Conservation (phyloP, 2,113 vertebrate species). For the Microcebus lehilahytsara region DNA sequence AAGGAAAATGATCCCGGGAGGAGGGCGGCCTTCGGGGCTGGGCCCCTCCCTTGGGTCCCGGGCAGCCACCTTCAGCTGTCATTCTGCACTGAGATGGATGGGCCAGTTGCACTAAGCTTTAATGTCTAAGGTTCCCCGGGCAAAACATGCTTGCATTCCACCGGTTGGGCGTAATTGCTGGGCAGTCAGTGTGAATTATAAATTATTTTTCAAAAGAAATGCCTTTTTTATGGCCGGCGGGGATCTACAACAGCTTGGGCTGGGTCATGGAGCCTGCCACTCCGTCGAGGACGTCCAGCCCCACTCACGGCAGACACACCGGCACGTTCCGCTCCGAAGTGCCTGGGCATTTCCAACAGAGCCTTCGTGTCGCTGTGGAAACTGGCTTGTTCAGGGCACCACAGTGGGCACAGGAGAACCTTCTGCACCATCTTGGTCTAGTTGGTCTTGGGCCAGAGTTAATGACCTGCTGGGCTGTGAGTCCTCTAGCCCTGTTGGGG, state of each 20-base stretch:
- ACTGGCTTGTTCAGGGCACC: too few relatives aligned
- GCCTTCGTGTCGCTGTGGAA: background rate
- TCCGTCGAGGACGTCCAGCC: rapidly evolving
- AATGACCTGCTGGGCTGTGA: background rate
- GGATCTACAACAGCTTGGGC: too few relatives aligned
- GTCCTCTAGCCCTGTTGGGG: background rate
- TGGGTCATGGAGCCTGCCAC: background rate
- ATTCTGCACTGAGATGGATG: rapidly evolving
- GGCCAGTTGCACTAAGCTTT: background rate
- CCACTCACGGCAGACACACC: rapidly evolving
- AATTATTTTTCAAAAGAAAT: background rate
- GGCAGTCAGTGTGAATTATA: background rate
- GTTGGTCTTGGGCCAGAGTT: background rate
- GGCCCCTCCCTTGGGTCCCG: background rate
- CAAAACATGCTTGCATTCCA: background rate
- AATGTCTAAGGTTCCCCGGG: background rate
- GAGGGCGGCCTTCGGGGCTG: background rate
- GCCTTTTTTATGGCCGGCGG: background rate
- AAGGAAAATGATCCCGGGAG: rapidly evolving
- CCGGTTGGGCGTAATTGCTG: background rate
- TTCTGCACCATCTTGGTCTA: rapidly evolving
- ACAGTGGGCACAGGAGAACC: rapidly evolving
- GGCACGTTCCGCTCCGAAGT: rapidly evolving
- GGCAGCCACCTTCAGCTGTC: background rate
- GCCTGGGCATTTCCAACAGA: background rate